Base-by-base conservation (phyloP, 2,113 vertebrate species). In the Romanogobio albipinnatus region DNA sequence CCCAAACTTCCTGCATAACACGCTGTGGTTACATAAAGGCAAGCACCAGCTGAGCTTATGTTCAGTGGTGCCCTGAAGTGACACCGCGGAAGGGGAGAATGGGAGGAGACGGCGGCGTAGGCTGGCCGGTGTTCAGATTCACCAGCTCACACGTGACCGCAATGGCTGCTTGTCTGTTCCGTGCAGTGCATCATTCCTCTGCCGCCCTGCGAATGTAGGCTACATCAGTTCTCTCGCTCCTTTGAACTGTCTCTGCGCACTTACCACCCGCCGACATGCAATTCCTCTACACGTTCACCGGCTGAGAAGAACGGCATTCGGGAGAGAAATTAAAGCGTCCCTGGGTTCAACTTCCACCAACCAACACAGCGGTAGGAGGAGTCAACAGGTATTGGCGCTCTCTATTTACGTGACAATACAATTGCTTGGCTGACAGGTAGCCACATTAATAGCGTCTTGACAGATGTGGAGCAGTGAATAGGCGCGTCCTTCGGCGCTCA, bases 381-480 rank as follows among this genome's bases (percentile, higher is more conserved):
- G 95, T 92, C 94, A 95, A 94, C 95, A 95, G 93, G 95, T 94
- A 88, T 66, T 80, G 76, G 68, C 68, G 75, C 53, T 71, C 66
- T 71, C 33, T 82, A 51, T 82, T 71, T 78, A 51, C 64, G 70
- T 39, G 68, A 79, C 9, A 47, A 47, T 74, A 49, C 68, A 26
- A 64, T 81, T 73, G 81, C 66, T 13, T 17, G 29, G 81, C 33
- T 82, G 84, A 85, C 84, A 85, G 84, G 84, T 85, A 81, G 39
- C 56, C 64, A 6, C 53, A 51, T 75, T 33, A 15, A 84, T 62
- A 45, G 83, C 47, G 29, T 47, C 61, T 78, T 84, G 75, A 53
- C 80, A 82, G 80, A 82, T 71, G 47, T n/a, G 29, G 22, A 71
- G 49, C 29, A 15, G 49, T 24, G 81, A 82, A 82, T 39, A 82